These are phyloP conservation scores for Cavia aperea DNA, from an alignment of 2,113 vertebrate species.

Conservation along the genomic window DNA sequence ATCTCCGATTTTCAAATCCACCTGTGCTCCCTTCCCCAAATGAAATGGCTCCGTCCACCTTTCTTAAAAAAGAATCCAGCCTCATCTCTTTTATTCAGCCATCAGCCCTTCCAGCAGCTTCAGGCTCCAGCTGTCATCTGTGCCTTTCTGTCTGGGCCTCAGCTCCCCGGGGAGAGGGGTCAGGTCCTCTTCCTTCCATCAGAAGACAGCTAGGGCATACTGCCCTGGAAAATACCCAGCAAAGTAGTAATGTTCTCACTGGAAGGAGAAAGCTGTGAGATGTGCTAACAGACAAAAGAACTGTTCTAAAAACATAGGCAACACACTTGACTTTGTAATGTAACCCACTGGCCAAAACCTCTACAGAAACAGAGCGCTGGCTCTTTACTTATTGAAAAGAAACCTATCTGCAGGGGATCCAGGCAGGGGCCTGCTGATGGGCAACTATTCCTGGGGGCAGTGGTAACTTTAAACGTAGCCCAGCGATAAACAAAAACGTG, in stretches of 20 bases:
- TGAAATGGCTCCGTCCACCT: not conserved
- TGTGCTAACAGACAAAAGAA: not conserved
- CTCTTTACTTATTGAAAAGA: not conserved
- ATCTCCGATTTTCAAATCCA: slow-evolving; percentile 24
- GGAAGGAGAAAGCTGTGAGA: not conserved
- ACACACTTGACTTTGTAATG: not conserved
- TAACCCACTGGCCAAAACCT: not conserved
- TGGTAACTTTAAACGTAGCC: not conserved
- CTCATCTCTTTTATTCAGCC: not conserved
- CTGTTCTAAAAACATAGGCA: not conserved
- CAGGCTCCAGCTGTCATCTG: not conserved
- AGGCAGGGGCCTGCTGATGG: accelerated
- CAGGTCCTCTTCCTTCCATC: not conserved
- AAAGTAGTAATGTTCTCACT: not conserved
- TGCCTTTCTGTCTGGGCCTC: not conserved
- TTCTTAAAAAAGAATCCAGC: slow-evolving; percentile 9
- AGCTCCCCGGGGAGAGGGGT: not conserved
- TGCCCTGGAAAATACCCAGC: not conserved
- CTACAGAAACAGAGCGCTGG: not conserved
- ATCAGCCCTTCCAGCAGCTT: not conserved
- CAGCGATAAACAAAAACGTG: not conserved
- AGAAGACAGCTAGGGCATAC: not conserved
- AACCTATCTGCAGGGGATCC: not conserved
- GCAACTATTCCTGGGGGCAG: not conserved
- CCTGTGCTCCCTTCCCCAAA: not conserved